Percentiles rank a stretch among this genome's conserved stretches.
Evolutionary conservation across 2,797 vertebrate genomes (phyloP).

Genomic region (Typhlichthys eigenmanni): DNA sequence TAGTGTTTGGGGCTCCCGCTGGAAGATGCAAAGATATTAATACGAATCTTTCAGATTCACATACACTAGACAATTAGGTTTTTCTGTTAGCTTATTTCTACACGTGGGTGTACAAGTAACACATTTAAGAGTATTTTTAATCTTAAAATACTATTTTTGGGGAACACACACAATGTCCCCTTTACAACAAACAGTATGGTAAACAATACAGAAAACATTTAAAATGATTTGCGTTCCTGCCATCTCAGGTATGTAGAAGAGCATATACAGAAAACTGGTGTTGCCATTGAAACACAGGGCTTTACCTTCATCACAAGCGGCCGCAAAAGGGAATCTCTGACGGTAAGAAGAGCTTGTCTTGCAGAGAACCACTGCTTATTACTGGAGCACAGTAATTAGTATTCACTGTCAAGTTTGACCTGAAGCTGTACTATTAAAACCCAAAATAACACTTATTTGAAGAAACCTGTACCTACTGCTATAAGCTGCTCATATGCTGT

Average conservation of each 20-base stretch:
- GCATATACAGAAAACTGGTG: conserved; percentile 83
- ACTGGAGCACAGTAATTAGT: not conserved
- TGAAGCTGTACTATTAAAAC: not conserved
- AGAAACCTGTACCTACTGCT: not conserved
- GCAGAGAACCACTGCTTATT: not conserved
- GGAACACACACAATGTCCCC: too few species aligned
- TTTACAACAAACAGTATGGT: too few species aligned
- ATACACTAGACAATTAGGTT: too few species aligned
- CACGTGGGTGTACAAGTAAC: too few species aligned
- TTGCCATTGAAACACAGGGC: conserved; percentile 84
- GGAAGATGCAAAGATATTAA: too few species aligned
- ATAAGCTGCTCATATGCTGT: too few species aligned
- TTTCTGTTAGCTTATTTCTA: too few species aligned
- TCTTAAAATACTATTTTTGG: too few species aligned
- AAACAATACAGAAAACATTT: not conserved
- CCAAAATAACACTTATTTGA: not conserved
- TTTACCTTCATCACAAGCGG: conserved; percentile 83
- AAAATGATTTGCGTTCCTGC: conserved; percentile 12
- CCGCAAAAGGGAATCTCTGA: conserved; percentile 81
- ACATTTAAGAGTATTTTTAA: too few species aligned
- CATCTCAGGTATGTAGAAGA: conserved; percentile 81
- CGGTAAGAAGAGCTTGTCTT: conserved; percentile 61
- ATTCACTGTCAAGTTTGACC: not conserved
- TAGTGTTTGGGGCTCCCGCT: too few species aligned
- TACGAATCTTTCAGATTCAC: too few species aligned